Conservation (phyloP, 1,140 invertebrate genomes). For the Danaus melanippus region DNA sequence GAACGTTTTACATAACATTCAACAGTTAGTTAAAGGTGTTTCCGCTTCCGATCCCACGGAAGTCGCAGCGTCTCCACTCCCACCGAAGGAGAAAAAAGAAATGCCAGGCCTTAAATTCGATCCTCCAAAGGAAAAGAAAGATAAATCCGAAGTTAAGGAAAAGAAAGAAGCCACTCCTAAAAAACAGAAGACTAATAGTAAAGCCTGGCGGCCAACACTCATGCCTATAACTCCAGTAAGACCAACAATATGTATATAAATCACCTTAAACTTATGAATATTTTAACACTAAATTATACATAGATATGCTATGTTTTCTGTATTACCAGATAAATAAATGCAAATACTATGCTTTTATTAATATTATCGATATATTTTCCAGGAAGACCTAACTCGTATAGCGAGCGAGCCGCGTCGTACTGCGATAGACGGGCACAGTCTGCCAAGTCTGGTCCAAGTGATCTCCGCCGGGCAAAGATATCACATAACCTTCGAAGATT, state of each 20-base stretch:
- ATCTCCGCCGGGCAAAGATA: conserved; percentile 78
- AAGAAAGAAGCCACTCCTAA: conserved; percentile 50
- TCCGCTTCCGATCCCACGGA: conserved; percentile 59
- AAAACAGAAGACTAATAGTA: conserved; percentile 68
- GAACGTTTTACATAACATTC: conserved; percentile 67
- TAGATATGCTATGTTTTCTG: too few relatives aligned
- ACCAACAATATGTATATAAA: too few relatives aligned
- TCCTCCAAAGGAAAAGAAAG: conserved; percentile 38
- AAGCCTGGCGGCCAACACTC: conserved; percentile 79
- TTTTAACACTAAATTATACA: too few relatives aligned
- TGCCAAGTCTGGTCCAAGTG: conserved; percentile 75
- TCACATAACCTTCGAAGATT: conserved; percentile 79
- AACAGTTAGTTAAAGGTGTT: conserved; percentile 62
- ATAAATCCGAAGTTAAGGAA: conserved; percentile 19
- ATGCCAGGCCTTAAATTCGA: conserved; percentile 30
- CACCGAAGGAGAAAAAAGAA: conserved; percentile 42
- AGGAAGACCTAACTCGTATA: conserved; percentile 60
- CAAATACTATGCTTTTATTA: too few relatives aligned
- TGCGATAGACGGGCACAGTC: conserved; percentile 71
- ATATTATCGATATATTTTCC: conserved; percentile 17
- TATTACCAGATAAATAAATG: too few relatives aligned
- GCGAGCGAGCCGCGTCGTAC: conserved; percentile 68
- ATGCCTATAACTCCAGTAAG: conserved; percentile 75
- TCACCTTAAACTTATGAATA: too few relatives aligned
- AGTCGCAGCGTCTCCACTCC: conserved; percentile 40